These are phyloP conservation scores for Hydra vulgaris DNA, from an alignment of 30 jellyfish, hydroid and myxozoan species.

Conservation along the genomic window DNA sequence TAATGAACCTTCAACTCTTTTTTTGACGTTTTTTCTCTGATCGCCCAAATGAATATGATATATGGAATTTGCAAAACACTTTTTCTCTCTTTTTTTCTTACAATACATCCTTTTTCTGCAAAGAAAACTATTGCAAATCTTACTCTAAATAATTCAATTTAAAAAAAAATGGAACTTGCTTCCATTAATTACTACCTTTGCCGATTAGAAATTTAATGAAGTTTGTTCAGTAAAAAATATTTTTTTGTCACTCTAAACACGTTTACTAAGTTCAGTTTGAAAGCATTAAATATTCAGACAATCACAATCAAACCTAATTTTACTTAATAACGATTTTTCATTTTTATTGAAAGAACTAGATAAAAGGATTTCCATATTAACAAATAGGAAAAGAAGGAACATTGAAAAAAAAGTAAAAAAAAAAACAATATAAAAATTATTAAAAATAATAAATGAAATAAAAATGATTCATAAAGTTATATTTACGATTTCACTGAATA, in stretches of 20 bases:
- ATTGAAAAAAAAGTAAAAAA: not conserved
- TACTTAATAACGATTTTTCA: too few species aligned
- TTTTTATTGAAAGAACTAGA: too few species aligned
- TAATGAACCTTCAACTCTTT: too few species aligned
- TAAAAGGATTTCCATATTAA: not conserved
- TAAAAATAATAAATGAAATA: not conserved
- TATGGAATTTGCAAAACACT: not conserved
- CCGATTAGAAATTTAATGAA: not conserved
- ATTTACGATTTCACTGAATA: too few species aligned
- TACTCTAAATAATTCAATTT: not conserved
- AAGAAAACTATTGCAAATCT: not conserved
- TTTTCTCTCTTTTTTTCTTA: not conserved
- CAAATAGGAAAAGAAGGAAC: not conserved
- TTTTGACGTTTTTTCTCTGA: not conserved
- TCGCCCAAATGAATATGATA: not conserved
- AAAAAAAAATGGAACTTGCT: not conserved
- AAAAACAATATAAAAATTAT: too few species aligned
- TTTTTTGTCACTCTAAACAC: not conserved
- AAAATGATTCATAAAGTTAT: not conserved
- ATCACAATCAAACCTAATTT: not conserved
- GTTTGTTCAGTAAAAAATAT: too few species aligned
- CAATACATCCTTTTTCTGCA: not conserved
- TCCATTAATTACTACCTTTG: not conserved
- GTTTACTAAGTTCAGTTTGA: not conserved
- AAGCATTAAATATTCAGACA: not conserved